Base-by-base conservation (phyloP, 2,888 invertebrate genomes). In the Drosophila prolongata region DNA sequence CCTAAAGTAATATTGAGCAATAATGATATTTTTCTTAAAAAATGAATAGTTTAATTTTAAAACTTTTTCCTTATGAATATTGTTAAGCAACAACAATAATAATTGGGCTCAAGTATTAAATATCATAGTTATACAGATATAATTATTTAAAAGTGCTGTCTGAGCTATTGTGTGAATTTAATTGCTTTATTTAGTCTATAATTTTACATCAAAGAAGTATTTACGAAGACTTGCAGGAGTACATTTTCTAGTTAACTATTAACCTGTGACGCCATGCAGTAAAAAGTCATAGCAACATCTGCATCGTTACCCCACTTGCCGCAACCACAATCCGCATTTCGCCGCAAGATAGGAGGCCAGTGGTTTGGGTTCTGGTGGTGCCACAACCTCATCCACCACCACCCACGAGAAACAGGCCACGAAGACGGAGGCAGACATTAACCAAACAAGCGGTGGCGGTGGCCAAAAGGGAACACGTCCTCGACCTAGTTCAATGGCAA, bases 401-500 rank as follows among this genome's bases (percentile, higher is more conserved):
- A 43, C 60, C 62, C 62, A 64, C 62, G 60, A 49, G 59, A 49
- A 59, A 62, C 60, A 44, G 50, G 50, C 64, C 50, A 55, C 66
- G 49, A 67, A 65, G 66, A 66, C 56, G 69, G 68, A 58, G 69
- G 59, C 52, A 69, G 47, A 68, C 66, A 67, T 65, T 67, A 66
- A 66, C 65, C 66, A 67, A 67, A 67, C 64, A 65, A 44, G 42
- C 86, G 49, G 60, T 47, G 80, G 76, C 79, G 87, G 81, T 86
- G 89, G 85, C 86, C 80, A 90, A 89, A 90, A 77, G 70, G 89
- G 76, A 75, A 76, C 85, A 89, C 89, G 91, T 91, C 91, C 91
- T 91, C 91, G 91, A 91, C 91, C 91, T 91, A 91, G 91, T 91
- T 91, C 90, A 91, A 90, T 91, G 91, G 89, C 91, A 91, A 91